Conservation (phyloP, 1,140 invertebrate species). For the Halictus rubicundus region DNA sequence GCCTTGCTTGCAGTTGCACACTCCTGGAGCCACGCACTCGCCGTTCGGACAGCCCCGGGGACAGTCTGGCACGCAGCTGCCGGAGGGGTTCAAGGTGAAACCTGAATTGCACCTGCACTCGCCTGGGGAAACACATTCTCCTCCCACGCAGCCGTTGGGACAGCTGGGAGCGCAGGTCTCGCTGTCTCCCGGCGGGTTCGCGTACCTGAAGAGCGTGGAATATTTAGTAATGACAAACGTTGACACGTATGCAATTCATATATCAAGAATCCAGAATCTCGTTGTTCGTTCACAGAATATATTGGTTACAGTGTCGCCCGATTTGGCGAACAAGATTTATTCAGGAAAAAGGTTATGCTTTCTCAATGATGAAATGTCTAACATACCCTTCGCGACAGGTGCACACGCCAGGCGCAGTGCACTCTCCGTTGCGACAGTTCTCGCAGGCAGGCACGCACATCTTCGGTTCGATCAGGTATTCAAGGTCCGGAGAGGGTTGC, state of each 20-base stretch:
- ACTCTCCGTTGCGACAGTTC: slow-evolving; percentile 73
- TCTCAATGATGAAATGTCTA: too few relatives aligned
- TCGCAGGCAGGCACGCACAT: slow-evolving; percentile 74
- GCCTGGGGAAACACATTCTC: slow-evolving; percentile 27
- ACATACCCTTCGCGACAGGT: slow-evolving; percentile 70
- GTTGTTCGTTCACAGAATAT: too few relatives aligned
- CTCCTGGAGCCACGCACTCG: slow-evolving; percentile 22
- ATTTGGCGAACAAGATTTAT: too few relatives aligned
- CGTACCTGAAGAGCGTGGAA: slow-evolving; percentile 58
- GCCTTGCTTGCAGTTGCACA: slow-evolving; percentile 40
- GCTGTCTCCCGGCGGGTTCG: slow-evolving; percentile 64
- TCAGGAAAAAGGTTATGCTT: too few relatives aligned
- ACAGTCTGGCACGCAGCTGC: slow-evolving; percentile 30
- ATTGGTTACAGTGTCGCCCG: too few relatives aligned
- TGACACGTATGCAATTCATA: too few relatives aligned
- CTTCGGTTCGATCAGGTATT: slow-evolving; percentile 53
- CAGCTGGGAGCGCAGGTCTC: slow-evolving; percentile 69
- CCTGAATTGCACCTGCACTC: slow-evolving; percentile 34
- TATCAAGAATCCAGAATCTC: too few relatives aligned
- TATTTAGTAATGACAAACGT: too few relatives aligned
- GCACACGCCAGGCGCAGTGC: slow-evolving; percentile 73
- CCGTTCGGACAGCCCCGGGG: slow-evolving; percentile 27
- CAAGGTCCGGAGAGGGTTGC: background rate
- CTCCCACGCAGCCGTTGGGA: slow-evolving; percentile 58
- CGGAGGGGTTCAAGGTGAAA: background rate